A percentile compares a stretch with the other conserved stretches of the same genome.
phyloP scores from a whole-genome alignment of 2,888 invertebrate species.

The Aleiodes testaceus region DNA sequence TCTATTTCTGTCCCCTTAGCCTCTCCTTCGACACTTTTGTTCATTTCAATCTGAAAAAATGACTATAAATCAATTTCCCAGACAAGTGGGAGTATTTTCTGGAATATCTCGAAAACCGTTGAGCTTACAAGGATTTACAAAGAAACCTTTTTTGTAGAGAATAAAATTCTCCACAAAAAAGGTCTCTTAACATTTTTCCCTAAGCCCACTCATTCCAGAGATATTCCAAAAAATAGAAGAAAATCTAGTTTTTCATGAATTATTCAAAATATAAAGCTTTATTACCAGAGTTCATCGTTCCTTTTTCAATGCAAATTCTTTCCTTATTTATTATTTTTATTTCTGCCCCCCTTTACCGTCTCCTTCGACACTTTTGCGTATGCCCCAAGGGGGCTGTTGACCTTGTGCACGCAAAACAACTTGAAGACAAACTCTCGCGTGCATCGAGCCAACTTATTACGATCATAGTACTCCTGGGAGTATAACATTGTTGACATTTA shows the following conservation, averaged over 20 bases:
- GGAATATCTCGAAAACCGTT: too few relatives aligned
- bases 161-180: too few relatives aligned
- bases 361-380: neutral
- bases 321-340: neutral
- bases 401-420: constrained; percentile 7
- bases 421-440: constrained; percentile 13
- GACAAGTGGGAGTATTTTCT: too few relatives aligned
- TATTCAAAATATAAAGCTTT: too few relatives aligned
- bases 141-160: too few relatives aligned
- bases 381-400: neutral
- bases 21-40: neutral
- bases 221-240: too few relatives aligned
- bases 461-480: constrained; percentile 3
- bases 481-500: neutral
- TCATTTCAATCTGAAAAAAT: too few relatives aligned
- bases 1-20: neutral
- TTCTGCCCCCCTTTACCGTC: neutral
- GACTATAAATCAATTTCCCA: neutral
- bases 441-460: neutral
- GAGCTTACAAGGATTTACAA: too few relatives aligned
- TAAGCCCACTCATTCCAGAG: too few relatives aligned
- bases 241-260: too few relatives aligned
- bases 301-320: neutral
- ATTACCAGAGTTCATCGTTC: neutral
- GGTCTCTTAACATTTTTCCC: too few relatives aligned